phyloP scores from a whole-genome alignment of 2,113 vertebrate genomes.

The Poeciliopsis turrubarensis region DNA sequence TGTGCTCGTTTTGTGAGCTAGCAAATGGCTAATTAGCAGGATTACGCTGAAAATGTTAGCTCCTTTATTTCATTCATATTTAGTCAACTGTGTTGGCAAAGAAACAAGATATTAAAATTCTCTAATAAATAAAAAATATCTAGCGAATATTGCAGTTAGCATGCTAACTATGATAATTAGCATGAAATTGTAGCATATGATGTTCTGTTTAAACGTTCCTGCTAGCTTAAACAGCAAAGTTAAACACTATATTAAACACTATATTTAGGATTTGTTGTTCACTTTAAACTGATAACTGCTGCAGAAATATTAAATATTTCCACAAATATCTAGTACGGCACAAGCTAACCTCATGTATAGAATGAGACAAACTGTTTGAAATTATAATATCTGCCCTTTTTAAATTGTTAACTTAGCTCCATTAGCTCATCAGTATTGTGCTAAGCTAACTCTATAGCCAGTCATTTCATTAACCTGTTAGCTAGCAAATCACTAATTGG shows the following conservation, averaged over 20 bases:
- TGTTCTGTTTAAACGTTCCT: neutral
- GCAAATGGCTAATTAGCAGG: neutral
- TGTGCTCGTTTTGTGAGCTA: neutral
- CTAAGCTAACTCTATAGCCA: neutral
- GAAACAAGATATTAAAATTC: neutral
- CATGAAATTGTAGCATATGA: neutral
- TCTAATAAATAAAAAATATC: neutral
- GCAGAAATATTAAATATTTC: neutral
- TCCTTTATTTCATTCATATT: neutral
- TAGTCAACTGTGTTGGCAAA: neutral
- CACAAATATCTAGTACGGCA: too few relatives aligned
- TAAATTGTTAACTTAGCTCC: neutral
- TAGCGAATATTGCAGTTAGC: neutral
- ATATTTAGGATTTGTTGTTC: neutral
- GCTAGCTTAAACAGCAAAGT: neutral
- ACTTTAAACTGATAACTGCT: neutral
- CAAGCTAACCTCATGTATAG: neutral
- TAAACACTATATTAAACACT: too few relatives aligned
- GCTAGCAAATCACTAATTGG: neutral
- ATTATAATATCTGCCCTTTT: neutral
- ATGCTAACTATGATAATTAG: neutral
- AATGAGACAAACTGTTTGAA: neutral
- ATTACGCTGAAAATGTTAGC: neutral
- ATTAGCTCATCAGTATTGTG: neutral
- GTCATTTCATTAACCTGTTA: neutral